phyloP scores from a whole-genome alignment of 2,888 invertebrate genomes.

The Nysson spinosus region DNA sequence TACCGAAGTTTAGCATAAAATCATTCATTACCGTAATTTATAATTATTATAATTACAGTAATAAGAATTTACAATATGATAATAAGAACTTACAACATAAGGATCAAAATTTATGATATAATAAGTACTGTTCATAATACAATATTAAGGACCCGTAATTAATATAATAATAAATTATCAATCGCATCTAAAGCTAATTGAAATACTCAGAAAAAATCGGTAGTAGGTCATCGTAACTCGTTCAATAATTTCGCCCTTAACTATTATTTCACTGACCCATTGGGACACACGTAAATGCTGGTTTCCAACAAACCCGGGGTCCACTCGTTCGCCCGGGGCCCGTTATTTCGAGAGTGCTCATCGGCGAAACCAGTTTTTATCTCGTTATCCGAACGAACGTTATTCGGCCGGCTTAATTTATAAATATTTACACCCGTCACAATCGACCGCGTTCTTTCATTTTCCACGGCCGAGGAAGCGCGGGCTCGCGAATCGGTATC shows the following conservation, averaged over 20 bases:
- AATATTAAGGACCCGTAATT: no score
- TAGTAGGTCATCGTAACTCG: constrained; percentile 51
- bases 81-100: no score
- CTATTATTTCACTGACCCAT: constrained; percentile 32
- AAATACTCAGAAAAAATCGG: constrained; percentile 4
- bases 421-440: constrained; percentile 19
- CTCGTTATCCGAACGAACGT: constrained; percentile 52
- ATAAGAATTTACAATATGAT: no score
- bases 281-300: constrained; percentile 29
- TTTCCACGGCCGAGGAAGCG: constrained; percentile 9
- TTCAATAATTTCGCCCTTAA: no score
- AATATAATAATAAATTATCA: no score
- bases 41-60: no score
- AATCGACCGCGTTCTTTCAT: neutral
- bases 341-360: constrained; percentile 56
- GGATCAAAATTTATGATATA: no score
- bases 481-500: constrained; percentile 34
- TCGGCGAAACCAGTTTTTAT: constrained; percentile 63
- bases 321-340: constrained; percentile 27
- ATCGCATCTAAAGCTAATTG: no score
- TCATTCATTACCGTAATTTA: no score
- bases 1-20: no score
- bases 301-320: constrained; percentile 22
- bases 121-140: no score
- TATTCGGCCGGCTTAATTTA: constrained; percentile 48